A percentile compares a stretch with the other conserved stretches of the same genome.
Evolutionary conservation across 2,888 invertebrate species (phyloP).

Genomic region (Glaucopsyche alexis): DNA sequence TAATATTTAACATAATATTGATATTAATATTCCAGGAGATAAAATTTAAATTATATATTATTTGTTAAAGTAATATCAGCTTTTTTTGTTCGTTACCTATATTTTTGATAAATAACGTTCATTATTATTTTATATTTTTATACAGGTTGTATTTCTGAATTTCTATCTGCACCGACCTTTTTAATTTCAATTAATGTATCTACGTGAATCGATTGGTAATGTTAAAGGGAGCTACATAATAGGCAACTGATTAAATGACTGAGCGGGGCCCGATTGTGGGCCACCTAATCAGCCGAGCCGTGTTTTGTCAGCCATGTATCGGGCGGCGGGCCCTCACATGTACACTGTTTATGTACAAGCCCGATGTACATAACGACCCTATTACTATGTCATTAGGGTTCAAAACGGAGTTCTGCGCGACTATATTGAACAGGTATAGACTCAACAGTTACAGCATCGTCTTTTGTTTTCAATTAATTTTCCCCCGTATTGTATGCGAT

Average conservation of each 20-base stretch:
- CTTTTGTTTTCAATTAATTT: slow-evolving; percentile 19
- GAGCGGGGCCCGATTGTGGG: slow-evolving; percentile 3
- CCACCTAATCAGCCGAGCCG: background rate
- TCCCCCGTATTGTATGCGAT: background rate
- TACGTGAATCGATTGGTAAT: background rate
- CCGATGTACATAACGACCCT: background rate
- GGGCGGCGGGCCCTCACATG: background rate
- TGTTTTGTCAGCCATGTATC: slow-evolving; percentile 12
- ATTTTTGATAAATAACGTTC: too few species aligned
- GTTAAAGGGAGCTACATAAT: slow-evolving; percentile 13
- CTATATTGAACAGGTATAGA: background rate
- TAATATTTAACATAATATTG: background rate
- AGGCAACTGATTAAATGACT: slow-evolving; percentile 14
- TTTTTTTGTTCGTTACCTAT: background rate
- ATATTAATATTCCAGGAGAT: background rate
- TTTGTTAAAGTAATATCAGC: background rate
- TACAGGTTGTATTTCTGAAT: background rate
- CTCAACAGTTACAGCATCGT: background rate
- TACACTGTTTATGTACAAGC: background rate
- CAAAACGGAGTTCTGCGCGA: background rate
- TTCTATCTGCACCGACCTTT: background rate
- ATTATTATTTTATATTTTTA: too few species aligned
- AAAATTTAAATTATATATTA: too few species aligned
- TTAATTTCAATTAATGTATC: background rate
- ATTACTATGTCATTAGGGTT: background rate